A percentile compares a stretch with the other conserved stretches of the same genome.
phyloP scores from a whole-genome alignment of 2,797 vertebrate genomes.

The Apodemus agrarius region DNA sequence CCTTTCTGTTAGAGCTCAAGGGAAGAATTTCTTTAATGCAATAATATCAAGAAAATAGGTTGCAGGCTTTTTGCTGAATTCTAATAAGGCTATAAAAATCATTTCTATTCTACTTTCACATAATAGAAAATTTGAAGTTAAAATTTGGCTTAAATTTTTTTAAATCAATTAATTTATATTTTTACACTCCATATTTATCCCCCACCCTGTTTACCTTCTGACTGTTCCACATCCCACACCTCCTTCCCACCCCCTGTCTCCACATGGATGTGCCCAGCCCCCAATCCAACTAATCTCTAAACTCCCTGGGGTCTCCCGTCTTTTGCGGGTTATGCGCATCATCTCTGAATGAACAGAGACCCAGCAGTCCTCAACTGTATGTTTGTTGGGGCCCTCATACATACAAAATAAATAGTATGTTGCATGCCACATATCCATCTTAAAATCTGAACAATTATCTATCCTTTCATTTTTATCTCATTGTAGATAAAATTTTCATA shows the following conservation, averaged over 20 bases:
- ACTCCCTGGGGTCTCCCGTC: too few relatives aligned
- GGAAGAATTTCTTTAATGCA: constrained; percentile 3
- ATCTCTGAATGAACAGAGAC: too few relatives aligned
- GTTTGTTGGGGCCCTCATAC: background rate
- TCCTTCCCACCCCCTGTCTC: too few relatives aligned
- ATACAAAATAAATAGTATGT: background rate
- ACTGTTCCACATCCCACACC: too few relatives aligned
- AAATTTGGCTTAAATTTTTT: background rate
- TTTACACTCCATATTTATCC: too few relatives aligned
- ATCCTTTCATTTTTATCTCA: background rate
- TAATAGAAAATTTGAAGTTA: background rate
- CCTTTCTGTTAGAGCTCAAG: background rate
- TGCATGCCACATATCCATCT: rapidly evolving
- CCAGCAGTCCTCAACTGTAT: too few relatives aligned
- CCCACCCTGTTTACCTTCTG: too few relatives aligned
- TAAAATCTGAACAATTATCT: background rate
- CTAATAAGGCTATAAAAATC: constrained; percentile 12
- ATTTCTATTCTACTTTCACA: background rate
- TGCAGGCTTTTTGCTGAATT: background rate
- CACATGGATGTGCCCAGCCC: too few relatives aligned
- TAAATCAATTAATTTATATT: too few relatives aligned
- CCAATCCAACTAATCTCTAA: too few relatives aligned
- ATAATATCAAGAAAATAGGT: constrained; percentile 6
- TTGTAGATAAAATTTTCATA: background rate
- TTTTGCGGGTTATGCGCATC: too few relatives aligned